Conservation (phyloP, 2,888 invertebrate genomes). For the Sinopyrophorus schimmeli region DNA sequence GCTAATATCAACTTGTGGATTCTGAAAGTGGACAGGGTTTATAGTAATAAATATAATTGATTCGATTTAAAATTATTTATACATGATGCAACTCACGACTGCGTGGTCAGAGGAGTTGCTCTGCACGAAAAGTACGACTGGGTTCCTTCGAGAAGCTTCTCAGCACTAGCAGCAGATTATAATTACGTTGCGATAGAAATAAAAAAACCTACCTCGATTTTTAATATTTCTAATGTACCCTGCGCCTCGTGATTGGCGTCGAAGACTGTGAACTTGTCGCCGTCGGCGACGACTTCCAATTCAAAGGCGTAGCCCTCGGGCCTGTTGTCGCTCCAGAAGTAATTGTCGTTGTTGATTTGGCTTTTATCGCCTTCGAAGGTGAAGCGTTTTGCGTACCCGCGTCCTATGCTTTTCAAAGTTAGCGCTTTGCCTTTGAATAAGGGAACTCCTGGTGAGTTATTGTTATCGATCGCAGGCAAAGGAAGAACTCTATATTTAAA, state of each 20-base stretch:
- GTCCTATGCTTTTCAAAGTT: constrained; percentile 68
- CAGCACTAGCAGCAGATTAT: too few relatives aligned
- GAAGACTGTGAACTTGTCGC: constrained; percentile 73
- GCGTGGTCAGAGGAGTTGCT: too few relatives aligned
- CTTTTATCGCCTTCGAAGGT: constrained; percentile 69
- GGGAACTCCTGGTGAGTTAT: constrained; percentile 49
- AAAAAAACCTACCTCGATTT: constrained; percentile 62
- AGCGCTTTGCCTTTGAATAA: constrained; percentile 70
- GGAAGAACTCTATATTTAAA: constrained; percentile 75
- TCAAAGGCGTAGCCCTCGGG: constrained; percentile 75
- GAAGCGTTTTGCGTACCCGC: constrained; percentile 73
- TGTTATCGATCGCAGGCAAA: constrained; percentile 57
- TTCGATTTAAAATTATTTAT: too few relatives aligned
- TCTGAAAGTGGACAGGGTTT: too few relatives aligned
- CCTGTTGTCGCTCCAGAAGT: constrained; percentile 78
- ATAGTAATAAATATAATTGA: too few relatives aligned
- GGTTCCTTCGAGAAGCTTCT: too few relatives aligned
- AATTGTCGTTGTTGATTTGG: constrained; percentile 69
- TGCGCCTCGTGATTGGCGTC: constrained; percentile 69
- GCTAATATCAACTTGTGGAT: constrained; percentile 57
- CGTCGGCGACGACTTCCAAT: constrained; percentile 67
- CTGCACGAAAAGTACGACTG: too few relatives aligned
- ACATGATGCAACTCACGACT: constrained; percentile 52
- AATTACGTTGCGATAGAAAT: too few relatives aligned
- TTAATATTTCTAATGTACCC: constrained; percentile 67